These are phyloP conservation scores for Mugil cephalus DNA, from an alignment of 2,113 vertebrate genomes.

Conservation along the genomic window DNA sequence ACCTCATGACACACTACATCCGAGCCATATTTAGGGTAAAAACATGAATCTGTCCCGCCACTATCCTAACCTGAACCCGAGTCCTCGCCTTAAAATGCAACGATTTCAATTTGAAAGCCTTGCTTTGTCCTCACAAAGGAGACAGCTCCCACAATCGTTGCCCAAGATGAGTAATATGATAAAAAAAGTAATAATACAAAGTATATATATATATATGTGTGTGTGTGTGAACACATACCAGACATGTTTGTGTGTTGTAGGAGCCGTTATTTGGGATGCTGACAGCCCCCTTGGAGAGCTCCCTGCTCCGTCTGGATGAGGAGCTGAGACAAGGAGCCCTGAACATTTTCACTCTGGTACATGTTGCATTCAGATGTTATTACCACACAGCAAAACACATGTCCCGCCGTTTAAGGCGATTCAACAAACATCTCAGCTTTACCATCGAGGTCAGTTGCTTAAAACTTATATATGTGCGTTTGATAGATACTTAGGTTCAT, in stretches of 20 bases:
- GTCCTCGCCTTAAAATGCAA: neutral
- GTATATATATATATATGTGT: neutral
- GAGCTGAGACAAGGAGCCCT: slow-evolving; percentile 88
- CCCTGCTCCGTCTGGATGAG: slow-evolving; percentile 87
- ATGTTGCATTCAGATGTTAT: neutral
- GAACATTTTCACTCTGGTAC: slow-evolving; percentile 91
- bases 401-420: neutral
- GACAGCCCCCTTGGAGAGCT: slow-evolving; percentile 82
- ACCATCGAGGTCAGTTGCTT: neutral
- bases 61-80: neutral
- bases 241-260: slow-evolving; percentile 78
- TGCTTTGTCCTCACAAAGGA: neutral
- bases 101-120: too few species aligned
- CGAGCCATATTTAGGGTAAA: slow-evolving; percentile 92
- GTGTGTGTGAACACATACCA: too few species aligned
- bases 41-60: too few species aligned
- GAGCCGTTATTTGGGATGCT: slow-evolving; percentile 94
- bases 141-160: neutral
- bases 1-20: slow-evolving; percentile 94
- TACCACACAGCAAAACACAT: neutral
- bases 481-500: slow-evolving; percentile 94
- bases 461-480: slow-evolving; percentile 2
- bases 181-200: neutral
- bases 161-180: neutral
- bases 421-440: neutral